phyloP scores from a whole-genome alignment of 2,888 invertebrate species.

The Anthrax anthrax region DNA sequence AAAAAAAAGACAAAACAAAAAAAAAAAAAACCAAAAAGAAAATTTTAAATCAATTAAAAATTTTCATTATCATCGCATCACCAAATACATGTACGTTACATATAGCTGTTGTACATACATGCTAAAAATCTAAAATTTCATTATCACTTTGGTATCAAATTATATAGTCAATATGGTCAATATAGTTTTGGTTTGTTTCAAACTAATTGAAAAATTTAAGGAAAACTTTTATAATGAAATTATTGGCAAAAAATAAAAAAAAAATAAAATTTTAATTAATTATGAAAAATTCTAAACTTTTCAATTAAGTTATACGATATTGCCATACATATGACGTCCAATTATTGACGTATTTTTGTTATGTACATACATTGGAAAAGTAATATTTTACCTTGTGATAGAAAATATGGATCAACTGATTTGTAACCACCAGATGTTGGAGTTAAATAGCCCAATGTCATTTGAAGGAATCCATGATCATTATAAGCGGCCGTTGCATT shows the following conservation, averaged over 20 bases:
- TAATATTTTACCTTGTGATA: conserved; percentile 46
- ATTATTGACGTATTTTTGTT: background rate
- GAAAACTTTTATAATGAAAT: background rate
- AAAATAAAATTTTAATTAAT: too few relatives aligned
- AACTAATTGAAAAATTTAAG: too few relatives aligned
- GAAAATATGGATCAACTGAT: conserved; percentile 55
- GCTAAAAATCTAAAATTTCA: background rate
- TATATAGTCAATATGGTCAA: too few relatives aligned
- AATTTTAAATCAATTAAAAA: too few relatives aligned
- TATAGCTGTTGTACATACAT: background rate
- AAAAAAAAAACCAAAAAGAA: too few relatives aligned
- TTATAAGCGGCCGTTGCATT: conserved; percentile 29
- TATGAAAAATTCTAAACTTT: too few relatives aligned
- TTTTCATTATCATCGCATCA: background rate
- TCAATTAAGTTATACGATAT: too few relatives aligned
- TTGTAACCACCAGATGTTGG: conserved; percentile 49
- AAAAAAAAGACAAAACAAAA: too few relatives aligned
- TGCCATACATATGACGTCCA: too few relatives aligned
- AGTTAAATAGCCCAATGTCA: conserved; percentile 53
- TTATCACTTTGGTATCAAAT: too few relatives aligned
- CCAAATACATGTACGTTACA: too few relatives aligned
- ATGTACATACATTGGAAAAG: background rate
- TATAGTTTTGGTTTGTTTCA: too few relatives aligned
- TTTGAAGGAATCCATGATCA: conserved; percentile 48
- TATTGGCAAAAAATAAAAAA: background rate